phyloP scores from a whole-genome alignment of 2,113 vertebrate species.

The Pogona vitticeps region DNA sequence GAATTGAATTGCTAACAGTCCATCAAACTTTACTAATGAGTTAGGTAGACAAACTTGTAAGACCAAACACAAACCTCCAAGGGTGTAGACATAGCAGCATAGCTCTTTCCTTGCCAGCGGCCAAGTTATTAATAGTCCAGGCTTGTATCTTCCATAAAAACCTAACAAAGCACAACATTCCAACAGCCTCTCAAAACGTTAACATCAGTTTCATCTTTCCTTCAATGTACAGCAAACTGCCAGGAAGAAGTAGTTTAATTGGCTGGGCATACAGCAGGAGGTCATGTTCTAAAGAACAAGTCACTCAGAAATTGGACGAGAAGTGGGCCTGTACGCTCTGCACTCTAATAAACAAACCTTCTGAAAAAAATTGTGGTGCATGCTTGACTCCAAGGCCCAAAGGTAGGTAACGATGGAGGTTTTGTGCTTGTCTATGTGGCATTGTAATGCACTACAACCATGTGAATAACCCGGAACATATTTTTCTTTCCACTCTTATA shows the following conservation, averaged over 20 bases:
- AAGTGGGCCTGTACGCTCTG: conserved; percentile 88
- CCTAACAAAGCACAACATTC: conserved; percentile 44
- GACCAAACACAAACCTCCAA: background rate
- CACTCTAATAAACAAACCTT: conserved; percentile 87
- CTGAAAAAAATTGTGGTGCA: conserved; percentile 82
- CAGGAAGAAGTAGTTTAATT: conserved; percentile 76
- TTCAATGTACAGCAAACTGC: conserved; percentile 78
- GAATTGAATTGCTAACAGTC: background rate
- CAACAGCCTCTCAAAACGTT: conserved; percentile 45
- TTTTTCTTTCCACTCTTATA: background rate
- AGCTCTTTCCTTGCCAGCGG: background rate
- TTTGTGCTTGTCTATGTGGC: conserved; percentile 20
- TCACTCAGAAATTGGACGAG: conserved; percentile 82
- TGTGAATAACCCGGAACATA: background rate
- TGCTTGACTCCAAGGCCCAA: conserved; percentile 85
- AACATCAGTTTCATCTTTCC: conserved; percentile 60
- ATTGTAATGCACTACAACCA: conserved; percentile 2
- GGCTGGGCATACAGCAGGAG: conserved; percentile 70
- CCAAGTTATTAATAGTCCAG: conserved; percentile 22
- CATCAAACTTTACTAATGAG: background rate
- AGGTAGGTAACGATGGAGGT: conserved; percentile 82
- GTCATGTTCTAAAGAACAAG: conserved; percentile 61
- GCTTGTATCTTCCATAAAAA: background rate
- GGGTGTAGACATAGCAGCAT: background rate
- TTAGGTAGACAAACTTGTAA: background rate